Conservation (phyloP, 2,113 vertebrate species). For the Symphodus melops region DNA sequence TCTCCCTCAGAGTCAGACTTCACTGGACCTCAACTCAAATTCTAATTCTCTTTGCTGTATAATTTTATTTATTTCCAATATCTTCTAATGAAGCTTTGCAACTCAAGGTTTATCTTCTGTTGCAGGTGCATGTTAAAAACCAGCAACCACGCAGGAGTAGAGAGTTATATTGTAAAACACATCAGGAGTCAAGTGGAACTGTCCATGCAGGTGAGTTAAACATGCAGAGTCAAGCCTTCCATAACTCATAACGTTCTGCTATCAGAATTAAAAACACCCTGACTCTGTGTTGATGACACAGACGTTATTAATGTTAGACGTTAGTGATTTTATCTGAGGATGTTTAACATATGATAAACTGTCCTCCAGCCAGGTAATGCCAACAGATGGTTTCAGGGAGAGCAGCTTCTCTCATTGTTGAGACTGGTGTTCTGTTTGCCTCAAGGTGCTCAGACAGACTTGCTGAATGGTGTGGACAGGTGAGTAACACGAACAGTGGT, state of each 20-base stretch:
- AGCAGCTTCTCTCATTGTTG: slow-evolving; percentile 85
- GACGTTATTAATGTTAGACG: not conserved
- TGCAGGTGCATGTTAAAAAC: slow-evolving; percentile 92
- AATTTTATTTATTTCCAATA: no score
- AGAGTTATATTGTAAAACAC: slow-evolving; percentile 92
- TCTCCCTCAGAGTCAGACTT: no score
- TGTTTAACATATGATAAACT: slow-evolving; percentile 35
- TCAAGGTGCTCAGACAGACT: slow-evolving; percentile 90
- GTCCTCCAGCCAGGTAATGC: slow-evolving; percentile 72
- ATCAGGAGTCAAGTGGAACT: slow-evolving; percentile 91
- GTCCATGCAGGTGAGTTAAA: slow-evolving; percentile 85
- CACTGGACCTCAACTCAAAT: no score
- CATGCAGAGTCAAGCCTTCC: not conserved
- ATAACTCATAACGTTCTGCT: not conserved
- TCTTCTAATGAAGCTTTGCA: no score
- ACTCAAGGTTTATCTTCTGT: not conserved
- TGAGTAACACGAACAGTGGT: slow-evolving; percentile 60
- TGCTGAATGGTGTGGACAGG: slow-evolving; percentile 92
- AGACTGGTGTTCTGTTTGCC: slow-evolving; percentile 86
- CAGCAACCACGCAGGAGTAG: slow-evolving; percentile 91
- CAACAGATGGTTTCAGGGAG: slow-evolving; percentile 87
- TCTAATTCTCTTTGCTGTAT: no score
- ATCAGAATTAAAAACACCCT: not conserved
- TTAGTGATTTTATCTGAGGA: not conserved
- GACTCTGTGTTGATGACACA: not conserved